Conservation (phyloP, 2,113 vertebrate genomes). For the Chloroceryle aenea region DNA sequence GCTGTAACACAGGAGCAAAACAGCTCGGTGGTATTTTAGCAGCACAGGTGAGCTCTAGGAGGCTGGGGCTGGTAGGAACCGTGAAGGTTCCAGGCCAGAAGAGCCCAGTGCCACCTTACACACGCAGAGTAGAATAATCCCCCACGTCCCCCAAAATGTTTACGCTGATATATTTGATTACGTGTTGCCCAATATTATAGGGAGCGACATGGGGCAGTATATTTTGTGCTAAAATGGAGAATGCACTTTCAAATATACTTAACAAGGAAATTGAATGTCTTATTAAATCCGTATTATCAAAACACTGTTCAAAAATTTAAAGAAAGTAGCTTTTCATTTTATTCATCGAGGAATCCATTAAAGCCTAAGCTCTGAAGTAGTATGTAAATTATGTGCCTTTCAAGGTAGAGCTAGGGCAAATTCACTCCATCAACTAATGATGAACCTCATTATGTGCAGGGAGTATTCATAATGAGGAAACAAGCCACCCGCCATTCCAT, state of each 20-base stretch:
- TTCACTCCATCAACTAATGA: conserved; percentile 99
- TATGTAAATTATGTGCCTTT: conserved; percentile 98
- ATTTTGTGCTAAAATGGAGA: conserved; percentile 71
- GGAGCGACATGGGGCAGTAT: conserved; percentile 54
- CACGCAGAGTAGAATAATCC: background rate
- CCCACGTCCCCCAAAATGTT: background rate
- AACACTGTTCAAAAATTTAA: conserved; percentile 91
- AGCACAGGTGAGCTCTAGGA: conserved; percentile 22
- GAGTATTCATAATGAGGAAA: conserved; percentile 97
- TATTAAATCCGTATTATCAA: conserved; percentile 88
- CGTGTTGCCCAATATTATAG: background rate
- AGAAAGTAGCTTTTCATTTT: conserved; percentile 95
- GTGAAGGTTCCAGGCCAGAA: background rate
- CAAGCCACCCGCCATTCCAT: conserved; percentile 89
- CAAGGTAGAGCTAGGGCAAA: conserved; percentile 96
- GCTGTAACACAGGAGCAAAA: background rate
- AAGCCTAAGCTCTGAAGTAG: conserved; percentile 92
- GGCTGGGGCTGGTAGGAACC: background rate
- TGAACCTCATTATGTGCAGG: conserved; percentile 98
- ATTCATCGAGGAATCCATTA: conserved; percentile 98
- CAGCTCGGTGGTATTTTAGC: background rate
- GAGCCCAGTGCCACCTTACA: background rate
- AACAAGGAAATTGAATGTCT: conserved; percentile 86
- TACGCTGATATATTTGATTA: conserved; percentile 22
- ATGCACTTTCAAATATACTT: conserved; percentile 81